Evolutionary conservation across 2,113 vertebrate species (phyloP).

Genomic region (Pongo abelii): DNA sequence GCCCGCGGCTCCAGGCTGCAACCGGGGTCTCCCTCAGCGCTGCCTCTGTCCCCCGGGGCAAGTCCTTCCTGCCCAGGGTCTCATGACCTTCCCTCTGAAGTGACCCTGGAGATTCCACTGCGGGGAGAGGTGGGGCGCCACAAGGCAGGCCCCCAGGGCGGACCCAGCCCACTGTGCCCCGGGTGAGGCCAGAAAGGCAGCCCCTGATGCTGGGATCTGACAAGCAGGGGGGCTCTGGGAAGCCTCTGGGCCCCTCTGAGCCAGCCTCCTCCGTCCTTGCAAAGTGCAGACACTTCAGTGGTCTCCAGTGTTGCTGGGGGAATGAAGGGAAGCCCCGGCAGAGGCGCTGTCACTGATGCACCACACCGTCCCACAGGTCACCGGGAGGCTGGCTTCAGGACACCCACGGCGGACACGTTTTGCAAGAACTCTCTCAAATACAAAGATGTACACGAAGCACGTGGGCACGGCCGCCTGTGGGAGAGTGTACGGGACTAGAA

Average conservation of each 20-base stretch:
- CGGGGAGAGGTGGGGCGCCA: fast-evolving
- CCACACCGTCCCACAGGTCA: fast-evolving
- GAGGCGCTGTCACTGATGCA: neutral
- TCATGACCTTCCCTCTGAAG: neutral
- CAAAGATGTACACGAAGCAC: neutral
- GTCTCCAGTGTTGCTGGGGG: neutral
- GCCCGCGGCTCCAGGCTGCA: fast-evolving
- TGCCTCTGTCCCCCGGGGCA: no score
- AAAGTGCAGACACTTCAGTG: neutral
- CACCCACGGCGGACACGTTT: fast-evolving
- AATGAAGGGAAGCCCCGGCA: neutral
- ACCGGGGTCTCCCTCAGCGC: neutral
- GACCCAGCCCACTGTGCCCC: neutral
- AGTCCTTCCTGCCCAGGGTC: neutral
- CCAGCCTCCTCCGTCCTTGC: neutral
- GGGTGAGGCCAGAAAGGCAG: neutral
- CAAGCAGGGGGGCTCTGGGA: no score
- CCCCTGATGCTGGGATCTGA: fast-evolving
- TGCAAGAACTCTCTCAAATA: neutral
- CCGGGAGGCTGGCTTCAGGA: neutral
- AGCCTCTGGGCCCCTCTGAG: neutral
- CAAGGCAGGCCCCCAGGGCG: neutral
- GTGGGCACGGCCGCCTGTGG: fast-evolving
- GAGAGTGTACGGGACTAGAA: no score
- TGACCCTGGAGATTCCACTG: neutral